phyloP scores from a whole-genome alignment of 2,113 vertebrate species.

The Takifugu bimaculatus region DNA sequence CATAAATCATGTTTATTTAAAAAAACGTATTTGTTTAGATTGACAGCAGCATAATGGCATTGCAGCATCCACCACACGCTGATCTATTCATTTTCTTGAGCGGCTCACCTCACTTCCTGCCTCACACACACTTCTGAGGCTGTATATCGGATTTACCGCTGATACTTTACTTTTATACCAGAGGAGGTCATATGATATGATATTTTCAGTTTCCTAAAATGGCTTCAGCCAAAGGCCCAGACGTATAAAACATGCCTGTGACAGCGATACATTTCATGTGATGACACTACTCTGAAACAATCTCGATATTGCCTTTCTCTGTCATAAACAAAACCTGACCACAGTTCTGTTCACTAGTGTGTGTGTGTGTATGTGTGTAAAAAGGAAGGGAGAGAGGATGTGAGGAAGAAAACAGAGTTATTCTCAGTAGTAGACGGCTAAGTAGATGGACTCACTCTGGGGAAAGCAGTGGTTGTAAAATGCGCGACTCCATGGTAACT shows the following conservation, averaged over 20 bases:
- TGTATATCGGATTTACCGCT: slow-evolving; percentile 68
- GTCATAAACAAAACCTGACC: slow-evolving; percentile 72
- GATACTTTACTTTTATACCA: slow-evolving; percentile 71
- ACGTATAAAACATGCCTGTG: slow-evolving; percentile 66
- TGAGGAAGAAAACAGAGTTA: slow-evolving; percentile 35
- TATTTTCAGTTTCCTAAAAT: slow-evolving; percentile 75
- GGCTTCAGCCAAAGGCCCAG: slow-evolving; percentile 62
- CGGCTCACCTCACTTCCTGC: slow-evolving; percentile 21
- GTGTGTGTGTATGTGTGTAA: slow-evolving; percentile 10
- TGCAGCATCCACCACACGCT: slow-evolving; percentile 1
- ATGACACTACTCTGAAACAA: slow-evolving; percentile 74
- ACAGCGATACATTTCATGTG: slow-evolving; percentile 71
- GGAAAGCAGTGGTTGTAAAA: slow-evolving; percentile 54
- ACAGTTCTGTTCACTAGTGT: slow-evolving; percentile 46
- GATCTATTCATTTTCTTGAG: slow-evolving; percentile 7
- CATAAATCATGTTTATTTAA: too few species aligned
- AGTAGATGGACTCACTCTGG: slow-evolving; percentile 51
- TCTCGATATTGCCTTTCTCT: slow-evolving; percentile 73
- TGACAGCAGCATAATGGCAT: background rate
- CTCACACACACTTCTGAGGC: slow-evolving; percentile 47
- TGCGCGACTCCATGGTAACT: slow-evolving; percentile 47
- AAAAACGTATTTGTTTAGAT: background rate
- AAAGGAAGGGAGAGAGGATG: slow-evolving; percentile 29
- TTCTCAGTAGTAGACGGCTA: slow-evolving; percentile 39
- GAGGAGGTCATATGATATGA: slow-evolving; percentile 70